Conservation (phyloP, 2,113 vertebrate genomes). For the Eonycteris spelaea region DNA sequence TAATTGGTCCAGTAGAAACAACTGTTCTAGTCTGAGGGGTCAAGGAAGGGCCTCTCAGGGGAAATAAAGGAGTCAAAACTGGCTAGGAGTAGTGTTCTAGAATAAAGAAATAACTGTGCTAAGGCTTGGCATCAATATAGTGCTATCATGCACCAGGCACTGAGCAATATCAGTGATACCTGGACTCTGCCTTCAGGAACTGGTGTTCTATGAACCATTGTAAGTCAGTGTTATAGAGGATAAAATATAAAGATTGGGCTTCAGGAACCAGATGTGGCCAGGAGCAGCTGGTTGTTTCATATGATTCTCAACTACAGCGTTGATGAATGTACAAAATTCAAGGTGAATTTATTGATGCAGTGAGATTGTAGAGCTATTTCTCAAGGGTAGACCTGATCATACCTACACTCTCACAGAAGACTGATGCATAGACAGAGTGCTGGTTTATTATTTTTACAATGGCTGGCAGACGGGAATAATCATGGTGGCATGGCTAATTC, state of each 20-base stretch:
- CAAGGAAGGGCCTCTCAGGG: background rate
- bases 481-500: background rate
- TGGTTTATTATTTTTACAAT: slow-evolving; percentile 14
- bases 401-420: background rate
- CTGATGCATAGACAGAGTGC: background rate
- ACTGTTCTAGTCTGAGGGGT: background rate
- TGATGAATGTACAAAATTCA: background rate
- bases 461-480: background rate
- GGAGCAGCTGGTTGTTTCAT: background rate
- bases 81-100: background rate
- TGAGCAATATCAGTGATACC: background rate
- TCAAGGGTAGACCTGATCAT: background rate
- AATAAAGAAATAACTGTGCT: background rate
- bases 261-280: background rate
- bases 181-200: background rate
- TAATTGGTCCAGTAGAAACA: background rate
- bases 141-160: background rate
- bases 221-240: background rate
- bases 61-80: slow-evolving; percentile 10
- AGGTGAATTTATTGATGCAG: slow-evolving; percentile 24
- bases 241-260: slow-evolving; percentile 21
- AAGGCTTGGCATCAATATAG: background rate
- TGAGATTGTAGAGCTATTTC: background rate
- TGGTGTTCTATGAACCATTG: background rate
- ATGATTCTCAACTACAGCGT: background rate